A percentile compares a stretch with the other conserved stretches of the same genome.
Evolutionary conservation across 2,888 invertebrate species (phyloP).

Genomic region (Scaptomyza tumidula): DNA sequence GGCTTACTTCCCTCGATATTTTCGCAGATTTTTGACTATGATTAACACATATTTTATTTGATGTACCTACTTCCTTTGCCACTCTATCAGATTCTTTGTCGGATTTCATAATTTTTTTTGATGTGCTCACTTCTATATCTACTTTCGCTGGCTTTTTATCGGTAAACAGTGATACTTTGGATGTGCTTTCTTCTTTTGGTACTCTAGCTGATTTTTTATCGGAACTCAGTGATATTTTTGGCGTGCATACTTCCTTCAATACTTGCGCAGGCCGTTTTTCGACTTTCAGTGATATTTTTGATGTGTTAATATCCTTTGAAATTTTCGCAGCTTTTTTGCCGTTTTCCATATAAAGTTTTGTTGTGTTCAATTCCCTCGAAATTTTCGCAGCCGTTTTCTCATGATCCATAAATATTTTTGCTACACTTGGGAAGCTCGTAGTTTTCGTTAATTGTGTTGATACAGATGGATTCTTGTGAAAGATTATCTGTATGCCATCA

Average conservation of each 20-base stretch:
- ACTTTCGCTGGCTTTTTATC: no score
- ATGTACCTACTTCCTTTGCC: neutral
- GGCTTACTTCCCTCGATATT: no score
- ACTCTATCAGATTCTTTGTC: neutral
- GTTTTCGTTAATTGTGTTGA: neutral
- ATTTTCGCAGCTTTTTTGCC: neutral
- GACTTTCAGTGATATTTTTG: neutral
- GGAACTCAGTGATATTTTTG: neutral
- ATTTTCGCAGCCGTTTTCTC: neutral
- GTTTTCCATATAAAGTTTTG: neutral
- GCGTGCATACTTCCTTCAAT: no score
- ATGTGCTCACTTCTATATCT: no score
- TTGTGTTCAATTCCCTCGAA: neutral
- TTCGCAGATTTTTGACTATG: no score
- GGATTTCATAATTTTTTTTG: no score
- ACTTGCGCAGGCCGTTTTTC: neutral
- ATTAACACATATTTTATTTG: no score
- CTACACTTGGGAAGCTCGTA: neutral
- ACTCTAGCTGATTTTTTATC: no score
- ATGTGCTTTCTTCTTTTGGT: no score
- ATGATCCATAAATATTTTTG: neutral
- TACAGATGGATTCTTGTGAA: constrained; percentile 19
- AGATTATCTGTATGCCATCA: constrained; percentile 50
- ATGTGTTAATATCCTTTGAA: neutral
- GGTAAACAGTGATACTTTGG: no score